These are phyloP conservation scores for Eucera pruinosa DNA, from an alignment of 2,888 invertebrate genomes.

Conservation along the genomic window DNA sequence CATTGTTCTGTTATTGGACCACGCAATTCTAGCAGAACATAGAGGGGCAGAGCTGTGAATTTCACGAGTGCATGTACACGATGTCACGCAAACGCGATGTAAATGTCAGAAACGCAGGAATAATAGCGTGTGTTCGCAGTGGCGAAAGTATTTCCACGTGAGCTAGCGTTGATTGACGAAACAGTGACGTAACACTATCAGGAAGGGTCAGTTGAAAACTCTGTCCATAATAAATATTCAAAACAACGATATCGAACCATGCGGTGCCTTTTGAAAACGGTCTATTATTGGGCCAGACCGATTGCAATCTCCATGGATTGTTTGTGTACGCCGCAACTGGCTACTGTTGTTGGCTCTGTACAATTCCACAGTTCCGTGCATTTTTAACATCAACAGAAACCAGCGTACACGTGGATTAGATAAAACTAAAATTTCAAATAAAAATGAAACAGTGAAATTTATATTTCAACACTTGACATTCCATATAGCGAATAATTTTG, in stretches of 20 bases:
- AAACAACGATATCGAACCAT: slow-evolving; percentile 18
- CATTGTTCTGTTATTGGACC: no score
- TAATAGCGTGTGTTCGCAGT: neutral
- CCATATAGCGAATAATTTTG: no score
- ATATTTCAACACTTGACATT: no score
- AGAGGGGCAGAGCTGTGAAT: neutral
- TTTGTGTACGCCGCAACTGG: slow-evolving; percentile 49
- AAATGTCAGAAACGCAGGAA: slow-evolving; percentile 21
- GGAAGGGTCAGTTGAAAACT: slow-evolving; percentile 4
- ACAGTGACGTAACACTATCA: no score
- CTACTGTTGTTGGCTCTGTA: slow-evolving; percentile 55
- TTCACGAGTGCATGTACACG: neutral
- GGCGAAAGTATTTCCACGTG: slow-evolving; percentile 10
- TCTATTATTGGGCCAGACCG: slow-evolving; percentile 44
- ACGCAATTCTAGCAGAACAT: neutral
- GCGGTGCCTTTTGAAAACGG: slow-evolving; percentile 26
- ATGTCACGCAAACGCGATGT: slow-evolving; percentile 2
- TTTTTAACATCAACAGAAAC: slow-evolving; percentile 53
- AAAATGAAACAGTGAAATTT: no score
- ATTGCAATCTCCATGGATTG: slow-evolving; percentile 60
- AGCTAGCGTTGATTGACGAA: slow-evolving; percentile 30
- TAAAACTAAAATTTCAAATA: no score
- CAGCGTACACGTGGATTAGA: no score
- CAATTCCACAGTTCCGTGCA: slow-evolving; percentile 55
- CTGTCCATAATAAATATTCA: slow-evolving; percentile 51